A percentile compares a stretch with the other conserved stretches of the same genome.
Evolutionary conservation across 2,797 vertebrate species (phyloP).

Genomic region (Halcyon leucocephala): DNA sequence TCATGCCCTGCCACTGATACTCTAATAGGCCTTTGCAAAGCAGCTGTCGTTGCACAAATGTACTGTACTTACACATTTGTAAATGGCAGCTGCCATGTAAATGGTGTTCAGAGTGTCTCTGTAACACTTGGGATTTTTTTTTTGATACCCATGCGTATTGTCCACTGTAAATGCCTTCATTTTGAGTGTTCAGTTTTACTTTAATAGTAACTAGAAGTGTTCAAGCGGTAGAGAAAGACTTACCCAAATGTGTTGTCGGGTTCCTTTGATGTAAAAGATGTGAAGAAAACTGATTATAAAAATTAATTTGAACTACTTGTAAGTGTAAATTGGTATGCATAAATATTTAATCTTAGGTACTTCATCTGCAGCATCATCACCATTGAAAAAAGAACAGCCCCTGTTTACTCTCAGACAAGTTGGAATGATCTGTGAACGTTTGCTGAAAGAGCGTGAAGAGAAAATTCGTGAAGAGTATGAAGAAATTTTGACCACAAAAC

Average conservation of each 20-base stretch:
- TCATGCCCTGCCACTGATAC: background rate
- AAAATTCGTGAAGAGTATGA: constrained; percentile 97
- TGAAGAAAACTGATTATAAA: background rate
- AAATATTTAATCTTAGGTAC: constrained; percentile 74
- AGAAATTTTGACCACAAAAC: constrained; percentile 96
- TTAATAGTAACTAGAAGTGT: background rate
- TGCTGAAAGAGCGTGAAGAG: constrained; percentile 95
- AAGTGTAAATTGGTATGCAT: background rate
- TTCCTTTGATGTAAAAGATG: background rate
- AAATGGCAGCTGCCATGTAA: background rate
- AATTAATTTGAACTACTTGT: background rate
- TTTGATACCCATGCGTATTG: fast-evolving
- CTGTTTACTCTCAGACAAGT: constrained; percentile 95
- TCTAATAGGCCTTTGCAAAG: background rate
- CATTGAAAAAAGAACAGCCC: constrained; percentile 94
- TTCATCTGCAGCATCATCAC: constrained; percentile 87
- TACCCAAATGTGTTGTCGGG: background rate
- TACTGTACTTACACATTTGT: background rate
- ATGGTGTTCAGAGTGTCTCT: background rate
- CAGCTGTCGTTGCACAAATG: background rate
- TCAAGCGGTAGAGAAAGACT: background rate
- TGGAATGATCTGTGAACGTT: constrained; percentile 96
- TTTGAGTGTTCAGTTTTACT: background rate
- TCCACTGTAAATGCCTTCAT: background rate
- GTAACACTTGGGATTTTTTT: too few species aligned